Conservation (phyloP, 2,113 vertebrate genomes). For the Terrapene triunguis region DNA sequence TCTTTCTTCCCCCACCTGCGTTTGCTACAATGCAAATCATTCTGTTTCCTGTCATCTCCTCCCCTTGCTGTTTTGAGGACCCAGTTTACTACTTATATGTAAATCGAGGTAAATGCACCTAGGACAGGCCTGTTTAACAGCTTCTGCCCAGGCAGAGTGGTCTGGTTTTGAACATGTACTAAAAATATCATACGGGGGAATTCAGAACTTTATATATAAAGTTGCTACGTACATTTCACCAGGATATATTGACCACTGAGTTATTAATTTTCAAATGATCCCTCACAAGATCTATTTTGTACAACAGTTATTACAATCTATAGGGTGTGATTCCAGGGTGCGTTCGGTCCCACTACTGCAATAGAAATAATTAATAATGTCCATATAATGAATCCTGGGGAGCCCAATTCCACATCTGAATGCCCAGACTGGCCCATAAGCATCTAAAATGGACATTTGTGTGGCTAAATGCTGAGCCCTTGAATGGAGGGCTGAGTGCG, state of each 20-base stretch:
- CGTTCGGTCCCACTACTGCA: background rate
- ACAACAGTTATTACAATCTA: background rate
- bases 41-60: background rate
- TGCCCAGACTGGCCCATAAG: background rate
- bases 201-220: no score
- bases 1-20: background rate
- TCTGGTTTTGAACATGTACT: no score
- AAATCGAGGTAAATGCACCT: background rate
- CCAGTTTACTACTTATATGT: background rate
- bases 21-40: background rate
- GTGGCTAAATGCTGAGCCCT: background rate
- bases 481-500: background rate
- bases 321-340: background rate
- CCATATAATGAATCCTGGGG: background rate
- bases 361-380: background rate
- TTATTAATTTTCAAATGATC: background rate
- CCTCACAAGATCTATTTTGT: background rate
- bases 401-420: background rate
- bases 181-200: no score
- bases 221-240: background rate
- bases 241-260: background rate
- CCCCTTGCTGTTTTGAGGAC: background rate
- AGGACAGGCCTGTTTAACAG: no score
- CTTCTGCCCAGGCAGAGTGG: no score
- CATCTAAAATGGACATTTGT: background rate